Base-by-base conservation (phyloP, 30 jellyfish, hydroid and myxozoan species). In the Aurelia sp. region DNA sequence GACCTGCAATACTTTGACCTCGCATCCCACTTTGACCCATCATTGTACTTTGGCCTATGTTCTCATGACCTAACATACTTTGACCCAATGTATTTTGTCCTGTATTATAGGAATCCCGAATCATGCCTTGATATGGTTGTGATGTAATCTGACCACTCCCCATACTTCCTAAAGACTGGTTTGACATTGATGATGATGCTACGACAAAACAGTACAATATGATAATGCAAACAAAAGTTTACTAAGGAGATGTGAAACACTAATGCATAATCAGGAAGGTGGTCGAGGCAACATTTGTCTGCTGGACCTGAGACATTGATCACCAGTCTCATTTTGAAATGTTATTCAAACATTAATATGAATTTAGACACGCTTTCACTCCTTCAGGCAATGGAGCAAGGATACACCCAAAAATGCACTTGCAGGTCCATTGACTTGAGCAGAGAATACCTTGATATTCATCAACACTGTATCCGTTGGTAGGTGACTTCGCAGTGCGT, bases 31-130 rank as follows among this genome's bases (percentile, higher is more conserved):
- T 17, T 18, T 17, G 68, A 21, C 27, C 9, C 21, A 11, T 21
- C 50, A 37, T 37, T 9, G 11, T 37, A 37, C 50, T 9, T 37
- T 37, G 50, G 11, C 50, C 50, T 9, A 37, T 37, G 10, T 0
- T 63, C 48, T 57, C 16, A 23, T 71, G 81, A 17, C 66, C 59
- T 37, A 16, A 11, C 6, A 20, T n/a, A 3, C 63, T 37, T 23
- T 59, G 86, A 62, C 86, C 86, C 44, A 59, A 9, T 37, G 41
- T n/a, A 17, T 37, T 71, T 37, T 33, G 82, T 15, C 82, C 82
- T 44, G 47, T 40, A n/a, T 22, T 13, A 64, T 41, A n/a, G n/a
- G 27, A 41, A 22, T 41, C 41, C 17, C 53, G 81, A 13, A 71
- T 3, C 47, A 41, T 21, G 53, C 47, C 53, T 18, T 37, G 66